phyloP scores from a whole-genome alignment of 1,140 invertebrate species.

The Oppia nitens region DNA sequence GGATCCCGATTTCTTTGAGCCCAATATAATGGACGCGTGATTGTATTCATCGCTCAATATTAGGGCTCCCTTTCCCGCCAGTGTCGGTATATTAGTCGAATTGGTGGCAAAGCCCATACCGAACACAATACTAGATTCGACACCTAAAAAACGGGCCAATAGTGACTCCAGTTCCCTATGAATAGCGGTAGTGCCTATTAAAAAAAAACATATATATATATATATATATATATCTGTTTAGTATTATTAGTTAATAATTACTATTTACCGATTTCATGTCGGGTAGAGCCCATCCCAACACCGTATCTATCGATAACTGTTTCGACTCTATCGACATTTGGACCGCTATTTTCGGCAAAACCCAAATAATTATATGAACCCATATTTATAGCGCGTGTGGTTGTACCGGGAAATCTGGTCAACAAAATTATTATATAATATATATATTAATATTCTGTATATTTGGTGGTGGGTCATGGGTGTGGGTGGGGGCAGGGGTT shows the following conservation, averaged over 20 bases:
- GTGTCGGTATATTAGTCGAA: constrained; percentile 73
- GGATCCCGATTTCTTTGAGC: constrained; percentile 69
- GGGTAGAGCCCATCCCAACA: constrained; percentile 27
- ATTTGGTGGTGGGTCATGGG: too few relatives aligned
- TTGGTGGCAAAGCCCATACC: constrained; percentile 99
- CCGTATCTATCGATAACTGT: constrained; percentile 29
- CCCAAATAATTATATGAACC: constrained; percentile 87
- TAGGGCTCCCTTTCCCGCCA: constrained; percentile 63
- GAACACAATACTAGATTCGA: constrained; percentile 83
- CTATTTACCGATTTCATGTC: constrained; percentile 32
- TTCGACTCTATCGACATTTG: constrained; percentile 27
- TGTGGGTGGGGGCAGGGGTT: too few relatives aligned
- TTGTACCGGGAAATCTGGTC: constrained; percentile 1
- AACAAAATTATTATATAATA: not conserved
- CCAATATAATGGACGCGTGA: constrained; percentile 89
- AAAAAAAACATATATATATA: too few relatives aligned
- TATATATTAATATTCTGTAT: too few relatives aligned
- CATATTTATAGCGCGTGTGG: constrained; percentile 39
- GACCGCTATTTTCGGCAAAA: constrained; percentile 56
- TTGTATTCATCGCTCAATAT: constrained; percentile 92
- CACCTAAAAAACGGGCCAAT: constrained; percentile 71
- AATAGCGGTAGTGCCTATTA: constrained; percentile 41
- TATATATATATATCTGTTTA: too few relatives aligned
- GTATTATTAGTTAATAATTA: not conserved
- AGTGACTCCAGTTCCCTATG: constrained; percentile 65